Percentiles rank a stretch among this genome's conserved stretches.
Evolutionary conservation across 2,797 vertebrate species (phyloP).

Genomic region (Enteromius paludinosus): DNA sequence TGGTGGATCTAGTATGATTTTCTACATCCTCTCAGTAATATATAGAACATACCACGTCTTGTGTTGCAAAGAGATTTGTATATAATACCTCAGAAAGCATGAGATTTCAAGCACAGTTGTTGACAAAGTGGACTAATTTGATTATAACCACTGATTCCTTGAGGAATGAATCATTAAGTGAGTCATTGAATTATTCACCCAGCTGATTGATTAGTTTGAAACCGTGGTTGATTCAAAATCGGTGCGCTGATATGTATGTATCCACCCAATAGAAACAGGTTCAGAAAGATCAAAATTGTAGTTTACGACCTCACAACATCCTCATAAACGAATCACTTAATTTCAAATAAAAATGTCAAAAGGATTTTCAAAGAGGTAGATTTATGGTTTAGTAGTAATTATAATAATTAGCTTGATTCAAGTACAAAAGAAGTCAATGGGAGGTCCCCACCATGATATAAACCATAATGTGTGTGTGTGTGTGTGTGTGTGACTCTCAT

Average conservation of each 20-base stretch:
- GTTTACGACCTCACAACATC: background rate
- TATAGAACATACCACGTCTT: background rate
- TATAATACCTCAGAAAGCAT: background rate
- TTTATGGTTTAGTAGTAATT: background rate
- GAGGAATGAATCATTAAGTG: background rate
- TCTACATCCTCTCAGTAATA: background rate
- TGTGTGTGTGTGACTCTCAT: conserved; percentile 34
- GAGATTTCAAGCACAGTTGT: background rate
- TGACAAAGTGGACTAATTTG: background rate
- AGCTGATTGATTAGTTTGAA: background rate
- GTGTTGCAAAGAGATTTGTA: background rate
- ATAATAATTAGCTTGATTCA: conserved; percentile 6
- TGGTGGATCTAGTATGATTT: background rate
- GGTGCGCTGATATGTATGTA: background rate
- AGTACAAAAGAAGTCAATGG: conserved; percentile 2
- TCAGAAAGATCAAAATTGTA: background rate
- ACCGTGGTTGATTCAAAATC: background rate
- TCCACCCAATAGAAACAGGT: background rate
- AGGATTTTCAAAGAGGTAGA: background rate
- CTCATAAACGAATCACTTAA: background rate
- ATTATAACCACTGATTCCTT: background rate
- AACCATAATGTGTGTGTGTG: conserved; percentile 1
- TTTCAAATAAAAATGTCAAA: background rate
- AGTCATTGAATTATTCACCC: conserved; percentile 20
- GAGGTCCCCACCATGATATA: conserved; percentile 3